A percentile compares a stretch with the other conserved stretches of the same genome.
Conservation (phyloP, 2,797 vertebrate genomes). For the Monodelphis domestica region DNA sequence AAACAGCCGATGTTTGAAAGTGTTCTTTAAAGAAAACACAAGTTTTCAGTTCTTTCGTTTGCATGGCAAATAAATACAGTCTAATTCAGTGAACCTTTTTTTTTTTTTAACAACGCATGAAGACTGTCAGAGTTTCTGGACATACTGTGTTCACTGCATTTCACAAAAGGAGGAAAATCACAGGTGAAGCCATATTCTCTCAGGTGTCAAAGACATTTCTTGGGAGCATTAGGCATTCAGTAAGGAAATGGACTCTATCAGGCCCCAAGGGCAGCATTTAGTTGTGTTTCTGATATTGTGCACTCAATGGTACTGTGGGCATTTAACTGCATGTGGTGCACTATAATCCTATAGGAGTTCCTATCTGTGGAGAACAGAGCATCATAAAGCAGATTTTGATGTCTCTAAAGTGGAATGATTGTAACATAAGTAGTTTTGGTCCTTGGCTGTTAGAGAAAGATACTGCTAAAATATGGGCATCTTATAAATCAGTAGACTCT, state of each 20-base stretch:
- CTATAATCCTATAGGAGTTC: background rate
- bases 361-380: constrained; percentile 25
- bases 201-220: background rate
- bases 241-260: constrained; percentile 19
- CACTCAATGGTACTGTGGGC: background rate
- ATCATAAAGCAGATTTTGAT: background rate
- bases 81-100: background rate
- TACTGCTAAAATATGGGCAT: background rate
- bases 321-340: background rate
- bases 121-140: background rate
- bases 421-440: background rate
- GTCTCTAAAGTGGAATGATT: background rate
- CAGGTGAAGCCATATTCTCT: background rate
- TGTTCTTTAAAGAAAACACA: background rate
- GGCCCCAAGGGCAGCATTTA: background rate
- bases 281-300: background rate
- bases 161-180: background rate
- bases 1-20: background rate
- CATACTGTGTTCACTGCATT: background rate
- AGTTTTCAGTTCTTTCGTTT: background rate
- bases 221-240: background rate
- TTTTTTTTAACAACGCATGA: background rate
- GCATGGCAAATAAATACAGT: background rate
- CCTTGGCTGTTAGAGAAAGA: constrained; percentile 10
- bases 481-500: background rate